Evolutionary conservation across 1,140 invertebrate genomes (phyloP), one percentile per base, ranked within the genome.

Genomic region (Leptonema lineaticorne): DNA sequence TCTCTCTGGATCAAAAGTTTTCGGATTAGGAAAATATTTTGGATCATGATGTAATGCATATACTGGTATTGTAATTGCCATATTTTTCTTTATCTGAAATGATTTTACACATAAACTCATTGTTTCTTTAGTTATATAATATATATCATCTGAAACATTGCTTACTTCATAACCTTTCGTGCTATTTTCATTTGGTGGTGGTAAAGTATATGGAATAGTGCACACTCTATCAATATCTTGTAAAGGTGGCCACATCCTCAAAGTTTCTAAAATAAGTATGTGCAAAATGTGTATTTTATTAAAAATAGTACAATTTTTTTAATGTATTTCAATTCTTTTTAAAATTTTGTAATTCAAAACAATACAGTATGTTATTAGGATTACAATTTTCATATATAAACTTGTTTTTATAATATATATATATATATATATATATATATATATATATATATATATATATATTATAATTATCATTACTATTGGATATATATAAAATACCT

Each of bases 191-290:
- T 37, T 26, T 70, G 59, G 46, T 14, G 73, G n/a, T 84, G 70
- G 20, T 8, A 46, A 63, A 8, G 59, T 30, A 57, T 69, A 76
- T 6, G 69, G 77, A 68, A 84, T 77, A 6, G 75, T 77, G 0
- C 84, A 76, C 26, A 76, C 74, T 58, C 87, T 74, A 48, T 79
- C 82, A 58, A 81, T 80, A 2, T 81, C 71, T n/a, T 83, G 79
- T 2, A 85, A 81, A 11, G 85, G 81, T 5, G 86, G 85, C 72
- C 81, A 85, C 16, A 86, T 73, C 59, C 87, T 75, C 3, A 87
- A 72, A n/a, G 82, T 74, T 79, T 88, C 87, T 28, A 62, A 68
- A 7, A 76, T 48, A n/a, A n/a, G n/a, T n/a, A n/a, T n/a, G n/a
- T n/a, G n/a, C n/a, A n/a, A n/a, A n/a, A n/a, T n/a, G n/a, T n/a